Evolutionary conservation across 2,888 invertebrate genomes (phyloP).

Genomic region (Phoronis australis): DNA sequence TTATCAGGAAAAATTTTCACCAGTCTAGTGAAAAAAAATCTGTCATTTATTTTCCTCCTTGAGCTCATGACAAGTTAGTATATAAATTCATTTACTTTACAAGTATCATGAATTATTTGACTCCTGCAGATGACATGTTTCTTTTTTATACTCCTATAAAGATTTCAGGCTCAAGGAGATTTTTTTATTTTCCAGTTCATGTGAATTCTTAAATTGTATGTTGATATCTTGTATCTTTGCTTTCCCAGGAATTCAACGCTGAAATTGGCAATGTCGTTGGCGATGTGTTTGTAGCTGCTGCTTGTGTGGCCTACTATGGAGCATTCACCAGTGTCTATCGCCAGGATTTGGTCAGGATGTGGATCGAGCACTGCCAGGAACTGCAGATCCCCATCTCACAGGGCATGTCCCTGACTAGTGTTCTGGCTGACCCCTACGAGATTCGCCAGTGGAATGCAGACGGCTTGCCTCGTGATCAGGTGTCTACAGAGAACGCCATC

Average conservation of each 20-base stretch:
- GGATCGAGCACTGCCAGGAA: conserved; percentile 65
- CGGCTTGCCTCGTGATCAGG: conserved; percentile 51
- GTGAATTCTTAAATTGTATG: no score
- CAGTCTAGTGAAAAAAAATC: no score
- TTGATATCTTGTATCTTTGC: background rate
- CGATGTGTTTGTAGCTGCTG: conserved; percentile 53
- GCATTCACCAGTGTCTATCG: conserved; percentile 52
- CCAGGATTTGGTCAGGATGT: conserved; percentile 59
- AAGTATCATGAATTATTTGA: no score
- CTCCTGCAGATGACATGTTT: no score
- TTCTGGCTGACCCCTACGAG: conserved; percentile 57
- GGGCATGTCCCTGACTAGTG: conserved; percentile 60
- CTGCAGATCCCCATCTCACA: conserved; percentile 68
- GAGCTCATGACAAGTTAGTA: no score
- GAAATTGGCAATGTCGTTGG: conserved; percentile 52
- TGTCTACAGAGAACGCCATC: conserved; percentile 54
- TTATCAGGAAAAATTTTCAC: no score
- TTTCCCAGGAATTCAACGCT: conserved; percentile 38
- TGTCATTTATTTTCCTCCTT: no score
- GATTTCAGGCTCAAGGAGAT: no score
- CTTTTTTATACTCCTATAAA: no score
- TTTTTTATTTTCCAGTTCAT: no score
- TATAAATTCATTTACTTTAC: no score
- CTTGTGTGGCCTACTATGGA: conserved; percentile 54
- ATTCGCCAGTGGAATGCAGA: conserved; percentile 59